Base-by-base conservation (phyloP, 2,797 vertebrate species). In the Gallinago nigripennis region DNA sequence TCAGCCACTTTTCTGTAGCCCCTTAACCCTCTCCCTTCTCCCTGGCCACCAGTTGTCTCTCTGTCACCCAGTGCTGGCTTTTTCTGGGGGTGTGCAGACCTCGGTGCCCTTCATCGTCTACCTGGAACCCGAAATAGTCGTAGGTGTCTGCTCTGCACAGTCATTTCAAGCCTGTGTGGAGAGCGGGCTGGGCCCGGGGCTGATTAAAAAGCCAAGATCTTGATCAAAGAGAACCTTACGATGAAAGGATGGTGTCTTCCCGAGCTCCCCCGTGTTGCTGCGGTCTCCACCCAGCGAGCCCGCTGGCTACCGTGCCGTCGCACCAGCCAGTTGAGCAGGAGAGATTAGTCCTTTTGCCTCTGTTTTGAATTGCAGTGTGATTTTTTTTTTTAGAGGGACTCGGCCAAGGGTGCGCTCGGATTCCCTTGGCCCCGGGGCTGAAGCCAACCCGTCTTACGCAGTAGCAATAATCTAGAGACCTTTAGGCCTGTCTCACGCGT, bases 381-480 rank as follows among this genome's bases (percentile, higher is more conserved):
- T 48, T 68, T 37, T 37, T 37, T 37, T 37, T 37, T 37, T 37
- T 37, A 37, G 81, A 41, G 75, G 12, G 65, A 48, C 43, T 45
- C 15, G 16, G 35, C 69, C 58, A 45, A 80, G 64, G 81, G 63
- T 35, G 81, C 1, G 31, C 69, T 33, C 11, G 1, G 64, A 75
- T 66, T 56, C 83, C 88, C 63, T 64, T 64, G 24, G 56, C 69
- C 57, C 21, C 25, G 11, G 86, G 65, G 88, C 92, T 72, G 73
- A 61, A 77, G 73, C 94, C 92, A 41, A 20, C 20, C 88, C 48
- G 16, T 91, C 79, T 86, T 69, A 79, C 14, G 23, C 77, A 46
- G 39, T 78, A 96, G 95, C 94, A 94, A 93, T 95, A 95, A 92
- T 80, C 61, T 30, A 14, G 19, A 82, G 90, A 41, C 87, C 43